phyloP scores from a whole-genome alignment of 1,140 invertebrate species.

The Temnothorax nylanderi region DNA sequence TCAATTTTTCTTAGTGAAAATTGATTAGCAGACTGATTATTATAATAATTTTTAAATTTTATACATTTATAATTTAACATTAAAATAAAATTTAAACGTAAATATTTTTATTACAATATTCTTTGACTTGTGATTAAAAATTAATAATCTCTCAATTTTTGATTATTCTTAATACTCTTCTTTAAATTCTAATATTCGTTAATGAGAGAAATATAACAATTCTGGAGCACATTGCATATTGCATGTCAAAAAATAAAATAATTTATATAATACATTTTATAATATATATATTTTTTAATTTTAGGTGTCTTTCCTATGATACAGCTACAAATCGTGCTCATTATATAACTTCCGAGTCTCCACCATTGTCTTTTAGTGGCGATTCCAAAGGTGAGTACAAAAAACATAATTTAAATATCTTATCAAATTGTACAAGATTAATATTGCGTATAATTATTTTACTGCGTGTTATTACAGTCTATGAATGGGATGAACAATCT shows the following conservation, averaged over 20 bases:
- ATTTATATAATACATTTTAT: slow-evolving; percentile 27
- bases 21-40: neutral
- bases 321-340: slow-evolving; percentile 87
- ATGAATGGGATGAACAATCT: slow-evolving; percentile 84
- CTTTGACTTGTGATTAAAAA: neutral
- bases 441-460: slow-evolving; percentile 51
- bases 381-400: slow-evolving; percentile 84
- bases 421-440: slow-evolving; percentile 1
- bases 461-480: slow-evolving; percentile 75
- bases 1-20: neutral
- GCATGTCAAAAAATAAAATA: slow-evolving; percentile 24
- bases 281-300: neutral
- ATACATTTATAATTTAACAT: neutral
- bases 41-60: neutral
- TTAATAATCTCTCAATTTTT: neutral
- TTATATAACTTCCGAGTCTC: slow-evolving; percentile 86
- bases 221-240: slow-evolving; percentile 7
- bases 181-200: neutral
- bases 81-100: neutral
- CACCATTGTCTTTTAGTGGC: slow-evolving; percentile 86
- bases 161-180: neutral
- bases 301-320: slow-evolving; percentile 93
- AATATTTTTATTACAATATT: slow-evolving; percentile 23
- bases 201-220: neutral
- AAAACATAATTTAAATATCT: slow-evolving; percentile 17